These are phyloP conservation scores for Catharus minimus DNA, from an alignment of 2,113 vertebrate genomes.

Conservation along the genomic window DNA sequence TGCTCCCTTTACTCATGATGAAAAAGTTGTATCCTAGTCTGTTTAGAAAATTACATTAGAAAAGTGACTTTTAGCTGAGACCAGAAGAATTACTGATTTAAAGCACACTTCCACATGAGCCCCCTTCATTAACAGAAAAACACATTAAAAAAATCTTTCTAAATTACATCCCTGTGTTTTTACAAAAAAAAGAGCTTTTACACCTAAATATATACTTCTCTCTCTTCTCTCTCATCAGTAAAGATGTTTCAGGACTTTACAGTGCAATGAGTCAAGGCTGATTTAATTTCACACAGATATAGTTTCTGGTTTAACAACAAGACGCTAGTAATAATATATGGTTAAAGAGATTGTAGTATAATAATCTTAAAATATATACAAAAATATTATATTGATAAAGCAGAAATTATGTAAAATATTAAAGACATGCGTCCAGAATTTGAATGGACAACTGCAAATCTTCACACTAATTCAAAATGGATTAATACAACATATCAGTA, in stretches of 20 bases:
- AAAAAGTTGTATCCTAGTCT: neutral
- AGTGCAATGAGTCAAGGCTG: neutral
- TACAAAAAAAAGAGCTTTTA: neutral
- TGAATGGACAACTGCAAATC: neutral
- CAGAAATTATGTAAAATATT: neutral
- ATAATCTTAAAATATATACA: neutral
- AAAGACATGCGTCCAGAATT: neutral
- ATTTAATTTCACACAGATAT: neutral
- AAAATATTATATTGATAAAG: neutral
- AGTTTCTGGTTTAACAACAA: neutral
- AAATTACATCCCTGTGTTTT: neutral
- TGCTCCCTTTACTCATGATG: neutral
- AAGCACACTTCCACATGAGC: neutral
- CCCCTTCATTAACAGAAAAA: neutral
- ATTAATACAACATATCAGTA: neutral
- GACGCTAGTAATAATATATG: neutral
- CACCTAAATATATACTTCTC: neutral
- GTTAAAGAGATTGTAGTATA: neutral
- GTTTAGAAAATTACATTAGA: neutral
- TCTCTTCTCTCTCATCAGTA: neutral
- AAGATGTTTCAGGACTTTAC: neutral
- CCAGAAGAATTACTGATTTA: neutral
- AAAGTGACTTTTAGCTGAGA: neutral
- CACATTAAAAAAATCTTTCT: neutral
- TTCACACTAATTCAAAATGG: neutral